Percentiles rank a stretch among this genome's conserved stretches.
Conservation (phyloP, 2,888 invertebrate genomes). For the Stenoptilia bipunctidactyla region DNA sequence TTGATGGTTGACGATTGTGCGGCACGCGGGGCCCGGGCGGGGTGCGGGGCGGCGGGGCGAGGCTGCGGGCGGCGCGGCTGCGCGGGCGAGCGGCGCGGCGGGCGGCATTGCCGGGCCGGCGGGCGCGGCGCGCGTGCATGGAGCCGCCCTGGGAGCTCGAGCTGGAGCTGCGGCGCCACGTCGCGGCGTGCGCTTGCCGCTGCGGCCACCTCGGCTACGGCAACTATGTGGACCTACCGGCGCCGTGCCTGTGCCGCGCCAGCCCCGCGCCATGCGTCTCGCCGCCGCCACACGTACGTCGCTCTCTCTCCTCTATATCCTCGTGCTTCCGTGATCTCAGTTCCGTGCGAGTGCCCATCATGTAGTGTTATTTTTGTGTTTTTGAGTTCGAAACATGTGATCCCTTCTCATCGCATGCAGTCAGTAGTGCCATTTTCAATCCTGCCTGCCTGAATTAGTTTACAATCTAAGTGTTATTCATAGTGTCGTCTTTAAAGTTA, state of each 20-base stretch:
- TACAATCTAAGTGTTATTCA: no score
- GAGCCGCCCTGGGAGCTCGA: constrained; percentile 77
- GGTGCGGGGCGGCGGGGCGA: constrained; percentile 20
- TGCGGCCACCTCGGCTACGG: constrained; percentile 96
- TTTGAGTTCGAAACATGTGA: no score
- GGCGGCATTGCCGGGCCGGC: constrained; percentile 51
- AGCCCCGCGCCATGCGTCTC: no score
- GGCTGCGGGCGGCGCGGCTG: constrained; percentile 27
- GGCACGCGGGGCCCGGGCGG: constrained; percentile 24
- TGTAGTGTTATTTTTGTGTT: no score
- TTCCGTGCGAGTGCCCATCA: no score
- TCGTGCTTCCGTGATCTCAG: no score
- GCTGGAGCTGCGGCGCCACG: constrained; percentile 89
- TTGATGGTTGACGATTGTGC: constrained; percentile 57
- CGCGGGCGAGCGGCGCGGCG: constrained; percentile 44
- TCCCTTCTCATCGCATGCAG: no score
- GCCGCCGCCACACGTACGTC: constrained; percentile 67
- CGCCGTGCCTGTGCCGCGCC: constrained; percentile 68
- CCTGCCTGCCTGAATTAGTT: no score
- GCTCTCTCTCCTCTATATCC: constrained; percentile 22
- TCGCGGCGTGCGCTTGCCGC: constrained; percentile 89
- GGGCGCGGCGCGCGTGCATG: constrained; percentile 54
- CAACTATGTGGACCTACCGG: constrained; percentile 92
- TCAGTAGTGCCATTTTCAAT: no score
- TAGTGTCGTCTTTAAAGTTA: no score